Evolutionary conservation across 2,888 invertebrate species (phyloP).

Genomic region (Megamerina dolium): DNA sequence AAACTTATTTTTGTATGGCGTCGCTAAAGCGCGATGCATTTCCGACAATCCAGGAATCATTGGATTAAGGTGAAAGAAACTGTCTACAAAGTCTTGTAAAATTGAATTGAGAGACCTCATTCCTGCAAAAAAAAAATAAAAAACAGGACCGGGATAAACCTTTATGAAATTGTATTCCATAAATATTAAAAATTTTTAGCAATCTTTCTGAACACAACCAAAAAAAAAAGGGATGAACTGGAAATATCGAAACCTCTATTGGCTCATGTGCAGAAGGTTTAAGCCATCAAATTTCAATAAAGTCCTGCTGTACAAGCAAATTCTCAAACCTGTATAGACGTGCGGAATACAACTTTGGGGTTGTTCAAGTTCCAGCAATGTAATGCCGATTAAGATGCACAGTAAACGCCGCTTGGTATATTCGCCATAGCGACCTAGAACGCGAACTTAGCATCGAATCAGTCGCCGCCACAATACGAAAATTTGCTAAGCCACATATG

Average conservation of each 20-base stretch:
- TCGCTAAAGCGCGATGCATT: too few species aligned
- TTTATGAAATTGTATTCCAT: too few species aligned
- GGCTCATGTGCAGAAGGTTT: slow-evolving; percentile 1
- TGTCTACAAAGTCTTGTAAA: too few species aligned
- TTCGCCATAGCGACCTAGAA: background rate
- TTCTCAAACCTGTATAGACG: slow-evolving; percentile 3
- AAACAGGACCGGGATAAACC: slow-evolving; percentile 1
- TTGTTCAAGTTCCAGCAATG: too few species aligned
- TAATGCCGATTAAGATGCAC: background rate
- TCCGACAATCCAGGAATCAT: too few species aligned
- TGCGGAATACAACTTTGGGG: too few species aligned
- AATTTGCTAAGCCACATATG: background rate
- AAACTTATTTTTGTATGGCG: too few species aligned
- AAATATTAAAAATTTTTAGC: too few species aligned
- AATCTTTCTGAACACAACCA: background rate
- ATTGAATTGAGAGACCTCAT: slow-evolving; percentile 9
- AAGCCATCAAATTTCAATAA: too few species aligned
- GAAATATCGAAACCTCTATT: slow-evolving; percentile 1
- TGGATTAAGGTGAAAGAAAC: too few species aligned
- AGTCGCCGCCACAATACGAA: background rate
- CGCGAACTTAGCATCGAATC: too few species aligned
- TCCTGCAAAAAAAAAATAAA: slow-evolving; percentile 1
- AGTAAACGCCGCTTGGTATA: slow-evolving; percentile 4
- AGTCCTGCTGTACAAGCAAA: slow-evolving; percentile 1
- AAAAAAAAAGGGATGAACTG: slow-evolving; percentile 6